Evolutionary conservation across 2,888 invertebrate species (phyloP).

Genomic region (Tanypteryx hageni): DNA sequence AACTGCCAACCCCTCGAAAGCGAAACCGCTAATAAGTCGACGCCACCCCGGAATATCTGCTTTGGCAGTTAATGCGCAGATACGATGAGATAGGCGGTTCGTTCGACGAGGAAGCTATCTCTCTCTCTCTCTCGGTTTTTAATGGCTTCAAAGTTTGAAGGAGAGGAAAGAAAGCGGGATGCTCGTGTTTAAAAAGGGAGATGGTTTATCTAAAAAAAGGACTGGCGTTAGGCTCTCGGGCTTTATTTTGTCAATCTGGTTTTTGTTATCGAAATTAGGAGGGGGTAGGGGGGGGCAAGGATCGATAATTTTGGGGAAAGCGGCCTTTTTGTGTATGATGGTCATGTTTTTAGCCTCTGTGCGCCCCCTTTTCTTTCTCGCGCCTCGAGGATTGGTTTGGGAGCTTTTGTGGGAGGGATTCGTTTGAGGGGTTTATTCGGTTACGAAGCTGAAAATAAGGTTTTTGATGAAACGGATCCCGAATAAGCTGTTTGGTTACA

Average conservation of each 20-base stretch:
- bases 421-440: too few relatives aligned
- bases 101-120: neutral
- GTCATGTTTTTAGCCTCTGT: neutral
- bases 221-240: neutral
- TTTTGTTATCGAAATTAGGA: neutral
- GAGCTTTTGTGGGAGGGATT: too few relatives aligned
- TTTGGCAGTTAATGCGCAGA: constrained; percentile 56
- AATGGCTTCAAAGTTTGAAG: neutral
- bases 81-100: constrained; percentile 51
- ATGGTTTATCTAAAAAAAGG: constrained; percentile 1
- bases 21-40: constrained; percentile 61
- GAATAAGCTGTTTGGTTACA: too few relatives aligned
- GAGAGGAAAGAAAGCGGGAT: neutral
- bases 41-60: constrained; percentile 55
- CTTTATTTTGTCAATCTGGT: neutral
- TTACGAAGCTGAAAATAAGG: too few relatives aligned
- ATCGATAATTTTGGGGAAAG: neutral
- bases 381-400: too few relatives aligned
- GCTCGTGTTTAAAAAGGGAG: constrained; percentile 26
- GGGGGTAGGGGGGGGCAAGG: neutral
- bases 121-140: neutral
- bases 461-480: too few relatives aligned
- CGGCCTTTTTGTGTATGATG: neutral
- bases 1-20: constrained; percentile 55
- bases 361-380: neutral